Base-by-base conservation (phyloP, 2,797 vertebrate species). In the Takifugu ocellatus region DNA sequence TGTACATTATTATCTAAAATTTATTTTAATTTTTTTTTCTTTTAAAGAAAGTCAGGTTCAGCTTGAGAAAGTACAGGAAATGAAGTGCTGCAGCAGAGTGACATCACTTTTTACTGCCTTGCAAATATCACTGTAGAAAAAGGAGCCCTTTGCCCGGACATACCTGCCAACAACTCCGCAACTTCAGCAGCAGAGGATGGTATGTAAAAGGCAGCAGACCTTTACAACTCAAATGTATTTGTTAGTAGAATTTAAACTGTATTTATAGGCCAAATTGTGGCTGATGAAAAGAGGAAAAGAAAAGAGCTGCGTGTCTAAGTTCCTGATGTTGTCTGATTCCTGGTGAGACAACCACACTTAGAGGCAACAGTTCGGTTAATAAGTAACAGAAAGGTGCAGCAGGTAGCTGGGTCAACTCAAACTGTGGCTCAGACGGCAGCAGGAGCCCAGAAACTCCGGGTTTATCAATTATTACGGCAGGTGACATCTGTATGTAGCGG, bases 131-230 rank as follows among this genome's bases (percentile, higher is more conserved):
- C 63, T 56, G 57, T 8, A 46, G 70, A 73, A 66, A 51, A 58
- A 58, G 65, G 45, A 79, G 84, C 66, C 83, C 88, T 91, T 89
- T 87, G 84, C 62, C 59, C 84, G 17, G 62, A 64, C 67, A 25
- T 53, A 70, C 81, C 79, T 78, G 63, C 36, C 59, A 60, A 63
- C 39, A 16, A 17, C 66, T 49, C 83, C 57, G 45, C 25, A 54
- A 51, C 62, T 74, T 54, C 55, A 61, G 36, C 63, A 67, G 74
- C 63, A 67, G 74, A 59, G 68, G 54, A 83, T 77, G 81, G 79
- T 88, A 79, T 0, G 56, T 58, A 47, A n/a, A 46, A 6, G 2
- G 7, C 25, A 24, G 11, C 5, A 49, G 12, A 49, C 47, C 15
- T 46, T 46, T 21, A 21, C n/a, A 7, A 17, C 16, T 21, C 44